phyloP scores from a whole-genome alignment of 2,113 vertebrate species.

The Marmota monax region DNA sequence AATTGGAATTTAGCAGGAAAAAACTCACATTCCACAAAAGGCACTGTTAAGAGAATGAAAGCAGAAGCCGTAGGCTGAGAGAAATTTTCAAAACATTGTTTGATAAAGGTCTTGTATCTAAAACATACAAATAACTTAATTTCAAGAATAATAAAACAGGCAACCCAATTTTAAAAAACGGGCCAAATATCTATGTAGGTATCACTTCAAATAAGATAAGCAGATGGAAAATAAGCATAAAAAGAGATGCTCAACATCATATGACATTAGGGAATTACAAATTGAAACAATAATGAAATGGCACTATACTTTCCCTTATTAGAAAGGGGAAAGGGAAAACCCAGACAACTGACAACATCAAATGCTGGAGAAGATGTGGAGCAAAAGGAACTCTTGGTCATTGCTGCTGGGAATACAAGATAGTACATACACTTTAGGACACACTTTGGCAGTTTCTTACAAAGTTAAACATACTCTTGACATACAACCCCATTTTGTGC shows the following conservation, averaged over 20 bases:
- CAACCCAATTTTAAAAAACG: background rate
- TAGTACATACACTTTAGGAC: no score
- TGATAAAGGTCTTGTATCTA: constrained; percentile 14
- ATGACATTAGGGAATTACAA: background rate
- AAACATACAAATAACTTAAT: background rate
- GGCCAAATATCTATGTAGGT: background rate
- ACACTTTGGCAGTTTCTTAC: background rate
- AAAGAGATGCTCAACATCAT: background rate
- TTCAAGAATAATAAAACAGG: background rate
- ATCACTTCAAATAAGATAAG: background rate
- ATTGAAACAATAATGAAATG: background rate
- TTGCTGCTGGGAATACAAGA: background rate
- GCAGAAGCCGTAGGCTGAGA: background rate
- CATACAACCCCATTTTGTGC: background rate
- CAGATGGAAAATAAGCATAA: background rate
- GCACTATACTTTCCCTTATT: background rate
- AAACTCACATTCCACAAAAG: background rate
- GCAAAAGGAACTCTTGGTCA: background rate
- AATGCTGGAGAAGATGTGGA: background rate
- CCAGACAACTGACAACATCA: background rate
- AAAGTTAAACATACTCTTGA: background rate
- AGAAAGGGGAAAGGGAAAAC: background rate
- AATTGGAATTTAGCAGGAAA: background rate
- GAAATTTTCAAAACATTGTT: constrained; percentile 1
- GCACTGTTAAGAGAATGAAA: background rate